A percentile compares a stretch with the other conserved stretches of the same genome.
phyloP scores from a whole-genome alignment of 2,797 vertebrate genomes.

The Chlorospingus semifuscus region DNA sequence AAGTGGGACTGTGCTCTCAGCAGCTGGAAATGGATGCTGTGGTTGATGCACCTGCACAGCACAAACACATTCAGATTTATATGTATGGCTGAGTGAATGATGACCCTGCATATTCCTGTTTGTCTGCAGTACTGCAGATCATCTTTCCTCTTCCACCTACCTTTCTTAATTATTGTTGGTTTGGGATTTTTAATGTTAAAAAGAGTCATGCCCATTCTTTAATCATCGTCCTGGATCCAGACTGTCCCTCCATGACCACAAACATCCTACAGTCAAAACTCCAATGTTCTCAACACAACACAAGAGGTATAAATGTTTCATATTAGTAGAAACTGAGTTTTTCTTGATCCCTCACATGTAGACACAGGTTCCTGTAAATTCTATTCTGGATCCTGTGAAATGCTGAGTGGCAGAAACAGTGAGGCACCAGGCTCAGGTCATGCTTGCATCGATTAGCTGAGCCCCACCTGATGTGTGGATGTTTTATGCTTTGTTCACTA shows the following conservation, averaged over 20 bases:
- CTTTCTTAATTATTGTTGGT: neutral
- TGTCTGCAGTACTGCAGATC: neutral
- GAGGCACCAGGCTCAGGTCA: neutral
- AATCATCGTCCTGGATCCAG: neutral
- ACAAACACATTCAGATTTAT: neutral
- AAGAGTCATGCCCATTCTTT: neutral
- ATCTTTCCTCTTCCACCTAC: neutral
- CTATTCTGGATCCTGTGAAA: neutral
- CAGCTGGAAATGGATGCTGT: neutral
- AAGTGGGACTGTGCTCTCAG: neutral
- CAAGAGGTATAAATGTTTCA: neutral
- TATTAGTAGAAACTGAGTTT: neutral
- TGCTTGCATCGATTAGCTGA: neutral
- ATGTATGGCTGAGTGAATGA: neutral
- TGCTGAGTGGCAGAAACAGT: neutral
- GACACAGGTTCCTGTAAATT: neutral
- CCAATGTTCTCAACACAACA: neutral
- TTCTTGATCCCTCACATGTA: neutral
- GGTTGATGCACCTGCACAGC: neutral
- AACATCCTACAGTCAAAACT: neutral
- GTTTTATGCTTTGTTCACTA: slow-evolving; percentile 37
- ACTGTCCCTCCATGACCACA: neutral
- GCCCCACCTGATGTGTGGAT: neutral
- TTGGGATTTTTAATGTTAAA: neutral
- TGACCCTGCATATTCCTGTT: neutral